Evolutionary conservation across 2,888 invertebrate species (phyloP).

Genomic region (Megaustenia siamemsis): DNA sequence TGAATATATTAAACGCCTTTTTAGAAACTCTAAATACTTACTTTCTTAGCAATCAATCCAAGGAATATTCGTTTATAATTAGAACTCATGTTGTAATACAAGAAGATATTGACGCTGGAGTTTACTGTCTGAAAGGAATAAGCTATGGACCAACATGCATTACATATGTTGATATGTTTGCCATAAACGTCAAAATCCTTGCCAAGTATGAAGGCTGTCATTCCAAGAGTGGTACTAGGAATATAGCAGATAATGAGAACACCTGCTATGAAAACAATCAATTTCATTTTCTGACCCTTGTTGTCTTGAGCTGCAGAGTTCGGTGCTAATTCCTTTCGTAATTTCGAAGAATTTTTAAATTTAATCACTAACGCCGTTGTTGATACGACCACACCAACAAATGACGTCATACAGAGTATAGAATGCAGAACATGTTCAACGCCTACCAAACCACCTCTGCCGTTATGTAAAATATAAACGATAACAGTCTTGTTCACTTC

Average conservation of each 20-base stretch:
- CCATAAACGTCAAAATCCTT: not conserved
- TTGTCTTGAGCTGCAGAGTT: no score
- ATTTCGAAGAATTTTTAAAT: not conserved
- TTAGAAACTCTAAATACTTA: no score
- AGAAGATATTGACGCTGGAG: constrained; percentile 27
- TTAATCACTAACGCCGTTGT: not conserved
- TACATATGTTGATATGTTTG: not conserved
- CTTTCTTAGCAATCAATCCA: not conserved
- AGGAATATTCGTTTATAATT: not conserved
- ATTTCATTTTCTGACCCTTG: not conserved
- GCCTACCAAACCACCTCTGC: not conserved
- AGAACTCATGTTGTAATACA: constrained; percentile 23
- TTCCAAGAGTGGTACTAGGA: not conserved
- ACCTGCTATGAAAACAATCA: not conserved
- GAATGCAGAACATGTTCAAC: not conserved
- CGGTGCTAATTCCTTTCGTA: not conserved
- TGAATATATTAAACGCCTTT: no score
- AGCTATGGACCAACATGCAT: not conserved
- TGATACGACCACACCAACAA: not conserved
- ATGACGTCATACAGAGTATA: not conserved
- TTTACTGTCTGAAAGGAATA: not conserved
- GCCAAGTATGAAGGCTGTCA: not conserved
- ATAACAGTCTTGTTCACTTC: not conserved
- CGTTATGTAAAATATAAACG: not conserved
- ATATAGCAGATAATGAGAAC: constrained; percentile 15